These are phyloP conservation scores for Neoascia interrupta DNA, from an alignment of 2,888 invertebrate genomes.

Conservation along the genomic window DNA sequence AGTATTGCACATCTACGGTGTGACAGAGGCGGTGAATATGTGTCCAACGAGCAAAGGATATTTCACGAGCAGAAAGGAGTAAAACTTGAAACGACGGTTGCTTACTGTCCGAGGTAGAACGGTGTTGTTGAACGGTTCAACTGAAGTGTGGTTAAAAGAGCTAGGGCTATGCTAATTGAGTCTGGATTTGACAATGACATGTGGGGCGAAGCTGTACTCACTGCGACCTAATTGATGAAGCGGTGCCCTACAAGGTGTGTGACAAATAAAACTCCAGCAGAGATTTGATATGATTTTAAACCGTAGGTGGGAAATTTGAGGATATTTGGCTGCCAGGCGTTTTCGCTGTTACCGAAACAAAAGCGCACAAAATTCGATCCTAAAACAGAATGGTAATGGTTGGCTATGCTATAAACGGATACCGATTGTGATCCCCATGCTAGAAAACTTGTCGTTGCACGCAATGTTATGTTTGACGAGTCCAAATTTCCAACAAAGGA, in stretches of 20 bases:
- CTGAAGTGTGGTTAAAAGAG: slow-evolving; percentile 26
- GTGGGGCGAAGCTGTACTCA: slow-evolving; percentile 53
- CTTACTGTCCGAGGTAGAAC: slow-evolving; percentile 49
- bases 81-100: slow-evolving; percentile 47
- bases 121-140: slow-evolving; percentile 46
- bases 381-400: slow-evolving; percentile 40
- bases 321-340: slow-evolving; percentile 68
- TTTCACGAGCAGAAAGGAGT: slow-evolving; percentile 31
- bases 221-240: slow-evolving; percentile 24
- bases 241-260: slow-evolving; percentile 22
- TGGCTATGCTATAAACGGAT: slow-evolving; percentile 45
- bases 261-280: slow-evolving; percentile 55
- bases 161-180: neutral
- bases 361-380: slow-evolving; percentile 55
- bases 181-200: slow-evolving; percentile 34
- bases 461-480: slow-evolving; percentile 41
- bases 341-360: slow-evolving; percentile 64
- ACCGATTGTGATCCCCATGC: slow-evolving; percentile 27
- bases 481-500: slow-evolving; percentile 32
- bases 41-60: slow-evolving; percentile 42
- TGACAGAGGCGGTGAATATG: slow-evolving; percentile 35
- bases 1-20: slow-evolving; percentile 28
- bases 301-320: slow-evolving; percentile 54
- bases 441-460: slow-evolving; percentile 17
- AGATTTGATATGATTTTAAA: slow-evolving; percentile 49